A percentile compares a stretch with the other conserved stretches of the same genome.
Conservation (phyloP, 1,140 invertebrate genomes). For the Ips typographus region DNA sequence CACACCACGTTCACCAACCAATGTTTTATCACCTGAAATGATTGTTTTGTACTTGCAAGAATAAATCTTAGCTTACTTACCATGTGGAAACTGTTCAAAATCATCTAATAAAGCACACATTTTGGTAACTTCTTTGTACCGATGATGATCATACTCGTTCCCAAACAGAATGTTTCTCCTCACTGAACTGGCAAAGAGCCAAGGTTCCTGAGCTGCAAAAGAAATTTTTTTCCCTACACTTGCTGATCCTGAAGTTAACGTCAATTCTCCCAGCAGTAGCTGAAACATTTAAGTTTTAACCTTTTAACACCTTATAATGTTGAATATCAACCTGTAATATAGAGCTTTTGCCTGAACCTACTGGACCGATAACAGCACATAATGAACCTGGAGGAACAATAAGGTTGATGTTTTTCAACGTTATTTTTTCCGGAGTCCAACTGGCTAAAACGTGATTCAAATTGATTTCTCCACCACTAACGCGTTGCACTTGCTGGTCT, state of each 20-base stretch:
- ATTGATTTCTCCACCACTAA: constrained; percentile 49
- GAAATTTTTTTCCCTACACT: constrained; percentile 64
- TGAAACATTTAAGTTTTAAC: constrained; percentile 56
- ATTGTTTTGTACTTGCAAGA: constrained; percentile 70
- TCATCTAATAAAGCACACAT: constrained; percentile 72
- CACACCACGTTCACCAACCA: constrained; percentile 82
- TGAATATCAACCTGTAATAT: constrained; percentile 60
- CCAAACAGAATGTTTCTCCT: constrained; percentile 81
- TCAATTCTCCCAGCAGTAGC: constrained; percentile 77
- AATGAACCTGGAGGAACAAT: constrained; percentile 65
- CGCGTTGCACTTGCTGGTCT: constrained; percentile 41
- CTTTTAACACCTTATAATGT: no score
- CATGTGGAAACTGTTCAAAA: constrained; percentile 75
- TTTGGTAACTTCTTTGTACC: constrained; percentile 67
- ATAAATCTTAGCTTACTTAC: constrained; percentile 41
- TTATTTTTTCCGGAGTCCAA: constrained; percentile 59
- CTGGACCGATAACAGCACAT: constrained; percentile 73
- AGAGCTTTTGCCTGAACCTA: constrained; percentile 81
- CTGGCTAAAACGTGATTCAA: constrained; percentile 57
- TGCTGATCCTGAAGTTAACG: constrained; percentile 57
- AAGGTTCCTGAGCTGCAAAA: constrained; percentile 78
- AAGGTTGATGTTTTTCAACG: constrained; percentile 64
- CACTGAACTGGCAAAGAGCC: constrained; percentile 65
- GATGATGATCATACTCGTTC: constrained; percentile 61
- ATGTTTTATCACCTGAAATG: constrained; percentile 69